These are phyloP conservation scores for Callitettix versicolor DNA, from an alignment of 1,140 invertebrate species.

Conservation along the genomic window DNA sequence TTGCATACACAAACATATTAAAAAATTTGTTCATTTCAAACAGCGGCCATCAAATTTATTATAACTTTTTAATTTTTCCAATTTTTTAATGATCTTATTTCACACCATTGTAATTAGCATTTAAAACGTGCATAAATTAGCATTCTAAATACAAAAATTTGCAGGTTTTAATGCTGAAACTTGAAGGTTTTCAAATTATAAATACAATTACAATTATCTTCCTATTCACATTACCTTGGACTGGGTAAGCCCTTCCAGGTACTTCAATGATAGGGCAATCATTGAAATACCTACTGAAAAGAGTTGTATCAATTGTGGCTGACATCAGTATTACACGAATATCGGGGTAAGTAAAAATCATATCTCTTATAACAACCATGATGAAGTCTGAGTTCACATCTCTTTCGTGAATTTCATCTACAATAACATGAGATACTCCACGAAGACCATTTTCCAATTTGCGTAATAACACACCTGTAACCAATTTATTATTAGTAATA, in stretches of 20 bases:
- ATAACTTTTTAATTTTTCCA: no score
- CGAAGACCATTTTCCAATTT: constrained; percentile 79
- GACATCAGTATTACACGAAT: constrained; percentile 93
- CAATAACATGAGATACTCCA: constrained; percentile 82
- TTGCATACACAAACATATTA: no score
- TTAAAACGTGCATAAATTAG: no score
- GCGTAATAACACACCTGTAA: constrained; percentile 66
- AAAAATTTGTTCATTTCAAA: no score
- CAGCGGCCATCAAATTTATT: no score
- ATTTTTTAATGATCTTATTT: no score
- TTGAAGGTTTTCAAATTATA: no score
- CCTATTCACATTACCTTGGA: constrained; percentile 45
- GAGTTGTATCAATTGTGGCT: constrained; percentile 84
- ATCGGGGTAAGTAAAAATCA: constrained; percentile 81
- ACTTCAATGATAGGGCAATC: constrained; percentile 73
- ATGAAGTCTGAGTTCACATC: constrained; percentile 96
- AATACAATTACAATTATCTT: no score
- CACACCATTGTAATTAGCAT: no score
- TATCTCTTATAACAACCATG: constrained; percentile 84
- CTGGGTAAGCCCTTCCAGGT: constrained; percentile 66
- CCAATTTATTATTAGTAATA: no score
- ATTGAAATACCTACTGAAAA: constrained; percentile 87
- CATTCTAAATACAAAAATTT: no score
- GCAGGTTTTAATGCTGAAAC: no score
- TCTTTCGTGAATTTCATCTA: constrained; percentile 96